Conservation (phyloP, 2,888 invertebrate genomes). For the Deilephila elpenor region DNA sequence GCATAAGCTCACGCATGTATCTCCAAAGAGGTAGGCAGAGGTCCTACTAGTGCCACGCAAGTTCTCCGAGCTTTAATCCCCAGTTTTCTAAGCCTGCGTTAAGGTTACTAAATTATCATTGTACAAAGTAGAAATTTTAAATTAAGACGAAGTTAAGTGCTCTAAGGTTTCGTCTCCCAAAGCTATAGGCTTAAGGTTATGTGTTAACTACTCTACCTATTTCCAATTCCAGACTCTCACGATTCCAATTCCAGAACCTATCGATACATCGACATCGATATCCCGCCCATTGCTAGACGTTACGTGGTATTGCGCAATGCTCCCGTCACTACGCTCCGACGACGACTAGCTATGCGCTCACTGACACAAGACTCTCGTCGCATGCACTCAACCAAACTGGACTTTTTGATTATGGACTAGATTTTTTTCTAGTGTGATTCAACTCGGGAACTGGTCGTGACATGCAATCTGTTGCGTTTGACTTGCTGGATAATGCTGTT, state of each 20-base stretch:
- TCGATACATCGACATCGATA: slow-evolving; percentile 19
- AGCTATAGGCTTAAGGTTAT: no score
- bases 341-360: slow-evolving; percentile 57
- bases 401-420: slow-evolving; percentile 15
- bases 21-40: no score
- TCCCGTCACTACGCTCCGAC: slow-evolving; percentile 57
- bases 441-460: neutral
- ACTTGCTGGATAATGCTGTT: neutral
- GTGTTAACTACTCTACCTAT: no score
- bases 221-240: no score
- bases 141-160: no score
- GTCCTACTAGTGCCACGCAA: no score
- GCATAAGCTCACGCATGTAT: no score
- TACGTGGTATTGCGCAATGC: slow-evolving; percentile 65
- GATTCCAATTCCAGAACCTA: neutral
- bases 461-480: neutral
- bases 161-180: no score
- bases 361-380: slow-evolving; percentile 35
- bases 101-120: no score
- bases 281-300: slow-evolving; percentile 49
- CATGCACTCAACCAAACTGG: slow-evolving; percentile 16
- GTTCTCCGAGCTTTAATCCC: no score
- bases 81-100: no score
- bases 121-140: no score
- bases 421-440: slow-evolving; percentile 2